These are phyloP conservation scores for Phodopus roborovskii DNA, from an alignment of 2,113 vertebrate species.

Conservation along the genomic window DNA sequence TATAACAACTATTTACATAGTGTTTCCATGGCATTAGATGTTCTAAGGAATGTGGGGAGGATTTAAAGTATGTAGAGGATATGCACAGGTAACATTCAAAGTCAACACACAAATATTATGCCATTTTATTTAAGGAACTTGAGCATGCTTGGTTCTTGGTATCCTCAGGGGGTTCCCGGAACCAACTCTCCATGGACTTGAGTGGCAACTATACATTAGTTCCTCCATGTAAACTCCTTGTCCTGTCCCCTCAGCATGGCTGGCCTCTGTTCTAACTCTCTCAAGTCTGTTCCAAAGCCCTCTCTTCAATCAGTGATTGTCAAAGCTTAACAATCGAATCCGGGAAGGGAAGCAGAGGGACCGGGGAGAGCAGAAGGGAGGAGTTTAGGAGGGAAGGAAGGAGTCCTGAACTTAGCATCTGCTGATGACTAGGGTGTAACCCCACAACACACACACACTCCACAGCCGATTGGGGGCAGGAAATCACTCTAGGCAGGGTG, in stretches of 20 bases:
- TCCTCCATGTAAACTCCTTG: too few relatives aligned
- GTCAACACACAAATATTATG: background rate
- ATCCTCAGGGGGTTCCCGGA: background rate
- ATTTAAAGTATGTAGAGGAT: background rate
- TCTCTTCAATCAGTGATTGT: background rate
- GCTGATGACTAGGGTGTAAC: background rate
- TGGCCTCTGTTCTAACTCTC: background rate
- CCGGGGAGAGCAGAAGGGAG: rapidly evolving
- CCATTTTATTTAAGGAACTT: background rate
- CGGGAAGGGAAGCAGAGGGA: background rate
- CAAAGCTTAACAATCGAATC: background rate
- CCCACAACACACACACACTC: background rate
- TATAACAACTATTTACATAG: background rate
- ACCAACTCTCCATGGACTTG: background rate
- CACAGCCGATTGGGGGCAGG: background rate
- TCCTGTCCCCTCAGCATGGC: too few relatives aligned
- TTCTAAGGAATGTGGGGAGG: background rate
- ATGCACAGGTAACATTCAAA: too few relatives aligned
- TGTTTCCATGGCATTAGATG: background rate
- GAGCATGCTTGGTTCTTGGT: background rate
- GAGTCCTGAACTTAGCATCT: background rate
- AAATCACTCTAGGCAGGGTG: rapidly evolving
- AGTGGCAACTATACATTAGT: background rate
- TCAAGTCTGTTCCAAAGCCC: background rate
- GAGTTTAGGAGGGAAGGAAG: too few relatives aligned